Conservation (phyloP, 2,888 invertebrate genomes). For the Tetrapedia diversipes region DNA sequence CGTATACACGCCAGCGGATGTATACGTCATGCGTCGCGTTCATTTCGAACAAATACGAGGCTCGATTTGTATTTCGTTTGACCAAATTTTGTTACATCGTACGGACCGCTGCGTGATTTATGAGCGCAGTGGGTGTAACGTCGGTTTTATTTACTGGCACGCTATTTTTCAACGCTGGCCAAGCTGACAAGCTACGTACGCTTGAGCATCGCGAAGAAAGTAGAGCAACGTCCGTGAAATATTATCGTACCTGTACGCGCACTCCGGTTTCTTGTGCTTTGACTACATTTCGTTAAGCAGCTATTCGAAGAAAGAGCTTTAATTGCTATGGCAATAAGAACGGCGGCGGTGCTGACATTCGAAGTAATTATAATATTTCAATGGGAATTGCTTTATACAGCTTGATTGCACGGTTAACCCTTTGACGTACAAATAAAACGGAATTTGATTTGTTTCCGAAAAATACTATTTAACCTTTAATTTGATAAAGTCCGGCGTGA, state of each 20-base stretch:
- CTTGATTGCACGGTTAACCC: too few species aligned
- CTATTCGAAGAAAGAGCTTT: background rate
- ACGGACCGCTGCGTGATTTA: conserved; percentile 2
- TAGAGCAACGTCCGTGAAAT: conserved; percentile 20
- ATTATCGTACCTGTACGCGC: background rate
- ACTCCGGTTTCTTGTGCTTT: background rate
- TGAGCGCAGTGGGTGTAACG: conserved; percentile 8
- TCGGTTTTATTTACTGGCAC: conserved; percentile 11
- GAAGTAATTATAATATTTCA: background rate
- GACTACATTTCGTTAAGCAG: background rate
- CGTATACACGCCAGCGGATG: too few species aligned
- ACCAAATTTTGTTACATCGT: background rate
- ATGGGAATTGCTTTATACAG: too few species aligned
- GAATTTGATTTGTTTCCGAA: too few species aligned
- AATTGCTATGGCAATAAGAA: background rate
- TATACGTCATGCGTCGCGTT: background rate
- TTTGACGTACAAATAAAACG: too few species aligned
- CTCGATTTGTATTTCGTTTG: conserved; percentile 20
- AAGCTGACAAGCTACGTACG: conserved; percentile 9
- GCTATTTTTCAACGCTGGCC: background rate
- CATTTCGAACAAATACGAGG: background rate
- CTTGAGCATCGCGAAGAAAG: conserved; percentile 10
- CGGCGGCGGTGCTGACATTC: background rate
- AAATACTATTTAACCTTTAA: too few species aligned
- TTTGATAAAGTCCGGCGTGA: too few species aligned